Evolutionary conservation across 2,113 vertebrate species (phyloP).

Genomic region (Parotia lawesii): DNA sequence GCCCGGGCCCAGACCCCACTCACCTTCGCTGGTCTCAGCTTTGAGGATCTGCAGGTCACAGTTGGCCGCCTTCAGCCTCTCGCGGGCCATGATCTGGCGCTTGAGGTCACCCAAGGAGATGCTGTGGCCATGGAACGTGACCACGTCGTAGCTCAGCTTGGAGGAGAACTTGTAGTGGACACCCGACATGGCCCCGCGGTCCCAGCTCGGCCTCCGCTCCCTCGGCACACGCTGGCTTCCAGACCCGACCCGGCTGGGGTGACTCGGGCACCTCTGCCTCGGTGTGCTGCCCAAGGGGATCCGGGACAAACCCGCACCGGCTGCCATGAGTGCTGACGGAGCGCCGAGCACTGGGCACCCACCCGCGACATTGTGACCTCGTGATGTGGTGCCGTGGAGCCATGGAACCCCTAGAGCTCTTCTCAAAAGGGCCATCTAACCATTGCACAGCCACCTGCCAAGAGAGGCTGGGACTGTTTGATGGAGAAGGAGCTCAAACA

Average conservation of each 20-base stretch:
- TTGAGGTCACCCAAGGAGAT: not conserved
- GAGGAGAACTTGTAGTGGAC: not conserved
- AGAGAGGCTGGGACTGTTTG: not conserved
- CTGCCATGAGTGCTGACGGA: not conserved
- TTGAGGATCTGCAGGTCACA: not conserved
- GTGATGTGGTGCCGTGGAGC: not conserved
- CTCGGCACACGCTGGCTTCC: not conserved
- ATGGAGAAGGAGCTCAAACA: not conserved
- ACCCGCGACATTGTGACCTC: not conserved
- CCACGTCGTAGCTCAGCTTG: not conserved
- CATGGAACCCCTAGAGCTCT: not conserved
- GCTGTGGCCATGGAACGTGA: not conserved
- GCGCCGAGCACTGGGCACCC: not conserved
- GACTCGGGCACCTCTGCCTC: not conserved
- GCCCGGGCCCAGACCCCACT: fast-evolving
- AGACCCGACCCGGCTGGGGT: not conserved
- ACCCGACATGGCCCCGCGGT: not conserved
- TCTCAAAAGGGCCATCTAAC: not conserved
- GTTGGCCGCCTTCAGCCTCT: not conserved
- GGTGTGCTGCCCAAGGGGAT: too few species aligned
- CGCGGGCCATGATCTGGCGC: not conserved
- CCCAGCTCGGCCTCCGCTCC: not conserved
- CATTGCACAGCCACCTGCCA: not conserved
- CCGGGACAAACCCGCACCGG: fast-evolving
- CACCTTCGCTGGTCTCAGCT: not conserved